Conservation (phyloP, 2,797 vertebrate species). For the Sebastes paucispinis region DNA sequence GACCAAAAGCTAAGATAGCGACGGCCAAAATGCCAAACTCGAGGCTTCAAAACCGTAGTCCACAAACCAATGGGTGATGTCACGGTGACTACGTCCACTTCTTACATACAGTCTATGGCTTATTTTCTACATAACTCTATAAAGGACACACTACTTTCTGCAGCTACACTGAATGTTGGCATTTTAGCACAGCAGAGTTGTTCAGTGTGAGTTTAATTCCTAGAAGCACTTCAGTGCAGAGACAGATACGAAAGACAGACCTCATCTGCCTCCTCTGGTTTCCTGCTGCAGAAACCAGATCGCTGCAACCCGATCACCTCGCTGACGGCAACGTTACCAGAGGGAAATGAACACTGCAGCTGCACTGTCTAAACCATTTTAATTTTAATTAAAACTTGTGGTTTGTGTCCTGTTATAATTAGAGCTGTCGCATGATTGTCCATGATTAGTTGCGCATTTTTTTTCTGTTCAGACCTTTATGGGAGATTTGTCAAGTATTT, state of each 20-base stretch:
- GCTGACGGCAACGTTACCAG: not conserved
- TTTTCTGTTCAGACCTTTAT: accelerated
- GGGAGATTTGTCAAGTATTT: too few relatives aligned
- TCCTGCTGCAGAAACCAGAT: constrained; percentile 30
- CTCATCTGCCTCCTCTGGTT: not conserved
- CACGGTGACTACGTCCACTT: too few relatives aligned
- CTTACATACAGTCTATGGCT: too few relatives aligned
- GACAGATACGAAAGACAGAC: not conserved
- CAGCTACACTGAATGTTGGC: not conserved
- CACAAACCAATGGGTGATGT: too few relatives aligned
- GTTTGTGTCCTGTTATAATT: not conserved
- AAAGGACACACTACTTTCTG: not conserved
- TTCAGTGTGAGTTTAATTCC: not conserved
- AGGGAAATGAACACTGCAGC: not conserved
- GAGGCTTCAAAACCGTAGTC: too few relatives aligned
- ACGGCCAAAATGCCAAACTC: too few relatives aligned
- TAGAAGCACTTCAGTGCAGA: not conserved
- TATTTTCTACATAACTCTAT: not conserved
- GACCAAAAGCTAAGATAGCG: too few relatives aligned
- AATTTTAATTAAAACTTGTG: not conserved
- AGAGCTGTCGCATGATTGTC: not conserved
- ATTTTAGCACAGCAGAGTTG: too few relatives aligned
- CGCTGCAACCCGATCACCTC: not conserved
- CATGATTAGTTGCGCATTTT: too few relatives aligned
- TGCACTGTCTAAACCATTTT: not conserved